Evolutionary conservation across 2,797 vertebrate genomes (phyloP).

Genomic region (Emydoidea blandingii): DNA sequence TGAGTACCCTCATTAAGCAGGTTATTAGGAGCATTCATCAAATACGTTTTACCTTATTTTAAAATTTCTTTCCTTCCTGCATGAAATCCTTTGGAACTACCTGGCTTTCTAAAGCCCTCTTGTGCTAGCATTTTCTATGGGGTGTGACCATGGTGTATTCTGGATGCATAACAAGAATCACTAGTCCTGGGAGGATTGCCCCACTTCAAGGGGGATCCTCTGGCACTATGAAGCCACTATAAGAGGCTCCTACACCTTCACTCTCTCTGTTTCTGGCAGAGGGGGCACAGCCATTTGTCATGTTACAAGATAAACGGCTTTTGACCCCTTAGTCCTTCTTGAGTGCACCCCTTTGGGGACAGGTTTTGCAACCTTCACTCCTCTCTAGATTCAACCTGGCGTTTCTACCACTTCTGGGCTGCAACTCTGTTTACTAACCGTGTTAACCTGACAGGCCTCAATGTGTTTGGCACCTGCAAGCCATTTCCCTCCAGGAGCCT

Average conservation of each 20-base stretch:
- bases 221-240: not conserved
- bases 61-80: not conserved
- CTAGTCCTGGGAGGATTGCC: not conserved
- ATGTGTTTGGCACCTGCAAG: constrained; percentile 26
- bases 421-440: not conserved
- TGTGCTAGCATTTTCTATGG: rapidly evolving
- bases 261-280: not conserved
- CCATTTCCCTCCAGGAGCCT: not conserved
- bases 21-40: constrained; percentile 4
- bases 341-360: not conserved
- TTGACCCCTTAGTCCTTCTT: not conserved
- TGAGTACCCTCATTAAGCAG: constrained; percentile 15
- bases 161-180: not conserved
- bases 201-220: not conserved
- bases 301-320: not conserved
- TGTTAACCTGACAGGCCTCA: not conserved
- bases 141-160: rapidly evolving
- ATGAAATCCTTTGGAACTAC: not conserved
- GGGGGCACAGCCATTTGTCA: not conserved
- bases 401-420: not conserved
- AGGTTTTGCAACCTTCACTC: not conserved
- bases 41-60: not conserved
- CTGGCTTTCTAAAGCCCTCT: not conserved
- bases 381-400: not conserved
- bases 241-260: not conserved